These are phyloP conservation scores for Andrena bicolor DNA, from an alignment of 2,888 invertebrate genomes.

Conservation along the genomic window DNA sequence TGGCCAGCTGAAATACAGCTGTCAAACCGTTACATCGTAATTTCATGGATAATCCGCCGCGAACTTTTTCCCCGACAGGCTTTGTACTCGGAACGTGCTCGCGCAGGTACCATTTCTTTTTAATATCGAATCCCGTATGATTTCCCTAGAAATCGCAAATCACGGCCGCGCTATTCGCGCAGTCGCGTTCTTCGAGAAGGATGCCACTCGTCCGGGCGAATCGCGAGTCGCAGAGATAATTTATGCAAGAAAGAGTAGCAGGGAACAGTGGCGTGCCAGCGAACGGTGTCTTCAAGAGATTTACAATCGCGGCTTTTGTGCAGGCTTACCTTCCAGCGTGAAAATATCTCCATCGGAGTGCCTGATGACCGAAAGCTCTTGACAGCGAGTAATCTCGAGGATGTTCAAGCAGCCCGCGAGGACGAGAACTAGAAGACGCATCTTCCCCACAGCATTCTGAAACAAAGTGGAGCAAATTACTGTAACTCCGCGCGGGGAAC, in stretches of 20 bases:
- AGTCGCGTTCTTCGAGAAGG: neutral
- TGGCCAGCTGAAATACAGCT: slow-evolving; percentile 58
- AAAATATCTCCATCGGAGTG: slow-evolving; percentile 83
- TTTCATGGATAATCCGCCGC: slow-evolving; percentile 68
- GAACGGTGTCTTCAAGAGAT: neutral
- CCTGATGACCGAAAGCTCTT: slow-evolving; percentile 80
- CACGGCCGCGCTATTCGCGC: slow-evolving; percentile 35
- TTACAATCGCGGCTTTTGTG: slow-evolving; percentile 16
- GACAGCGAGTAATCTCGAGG: slow-evolving; percentile 66
- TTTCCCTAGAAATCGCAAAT: slow-evolving; percentile 22
- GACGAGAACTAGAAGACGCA: slow-evolving; percentile 81
- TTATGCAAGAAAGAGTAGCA: neutral
- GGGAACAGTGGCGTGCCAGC: neutral
- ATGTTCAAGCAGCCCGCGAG: slow-evolving; percentile 78
- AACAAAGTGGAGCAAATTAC: slow-evolving; percentile 67
- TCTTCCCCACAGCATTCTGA: slow-evolving; percentile 83
- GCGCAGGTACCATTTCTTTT: slow-evolving; percentile 26
- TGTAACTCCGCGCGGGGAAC: neutral
- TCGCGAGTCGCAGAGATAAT: neutral
- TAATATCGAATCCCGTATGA: slow-evolving; percentile 21
- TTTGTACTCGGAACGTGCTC: slow-evolving; percentile 35
- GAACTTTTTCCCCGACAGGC: slow-evolving; percentile 33
- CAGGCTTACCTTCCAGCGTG: slow-evolving; percentile 78
- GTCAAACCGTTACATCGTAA: slow-evolving; percentile 72
- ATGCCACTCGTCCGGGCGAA: neutral